These are phyloP conservation scores for Fragariocoptes setiger DNA, from an alignment of 1,140 invertebrate species.

Conservation along the genomic window DNA sequence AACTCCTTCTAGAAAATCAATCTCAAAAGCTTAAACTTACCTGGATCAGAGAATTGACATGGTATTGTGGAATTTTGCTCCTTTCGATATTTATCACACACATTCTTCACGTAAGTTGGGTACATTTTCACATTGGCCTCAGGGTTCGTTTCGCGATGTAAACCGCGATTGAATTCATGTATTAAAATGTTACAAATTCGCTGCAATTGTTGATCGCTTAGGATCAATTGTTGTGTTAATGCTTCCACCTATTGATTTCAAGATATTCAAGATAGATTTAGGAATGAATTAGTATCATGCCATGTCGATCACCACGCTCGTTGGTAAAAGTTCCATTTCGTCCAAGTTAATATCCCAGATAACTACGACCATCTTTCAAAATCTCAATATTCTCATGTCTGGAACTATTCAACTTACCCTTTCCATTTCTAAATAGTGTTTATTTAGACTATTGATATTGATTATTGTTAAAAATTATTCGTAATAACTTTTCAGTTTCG, in stretches of 20 bases:
- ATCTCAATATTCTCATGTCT: too few species aligned
- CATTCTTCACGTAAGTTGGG: constrained; percentile 77
- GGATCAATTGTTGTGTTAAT: constrained; percentile 26
- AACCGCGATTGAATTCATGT: constrained; percentile 39
- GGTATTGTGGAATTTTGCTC: not conserved
- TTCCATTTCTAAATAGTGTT: too few species aligned
- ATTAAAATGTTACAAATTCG: constrained; percentile 39
- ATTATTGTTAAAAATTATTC: too few species aligned
- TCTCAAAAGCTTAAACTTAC: not conserved
- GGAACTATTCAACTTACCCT: too few species aligned
- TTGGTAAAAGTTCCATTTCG: too few species aligned
- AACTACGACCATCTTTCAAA: too few species aligned
- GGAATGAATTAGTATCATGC: too few species aligned
- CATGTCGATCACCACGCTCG: too few species aligned
- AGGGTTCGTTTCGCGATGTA: constrained; percentile 36
- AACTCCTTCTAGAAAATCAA: not conserved
- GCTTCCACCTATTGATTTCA: not conserved
- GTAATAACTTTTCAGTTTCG: too few species aligned
- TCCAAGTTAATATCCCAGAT: too few species aligned
- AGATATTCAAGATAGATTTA: too few species aligned
- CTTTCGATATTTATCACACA: constrained; percentile 68
- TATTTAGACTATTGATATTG: too few species aligned
- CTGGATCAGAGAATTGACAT: not conserved
- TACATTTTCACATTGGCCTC: constrained; percentile 55
- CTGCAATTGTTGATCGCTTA: constrained; percentile 18